A percentile compares a stretch with the other conserved stretches of the same genome.
Conservation (phyloP, 2,797 vertebrate genomes). For the Danionella dracula region DNA sequence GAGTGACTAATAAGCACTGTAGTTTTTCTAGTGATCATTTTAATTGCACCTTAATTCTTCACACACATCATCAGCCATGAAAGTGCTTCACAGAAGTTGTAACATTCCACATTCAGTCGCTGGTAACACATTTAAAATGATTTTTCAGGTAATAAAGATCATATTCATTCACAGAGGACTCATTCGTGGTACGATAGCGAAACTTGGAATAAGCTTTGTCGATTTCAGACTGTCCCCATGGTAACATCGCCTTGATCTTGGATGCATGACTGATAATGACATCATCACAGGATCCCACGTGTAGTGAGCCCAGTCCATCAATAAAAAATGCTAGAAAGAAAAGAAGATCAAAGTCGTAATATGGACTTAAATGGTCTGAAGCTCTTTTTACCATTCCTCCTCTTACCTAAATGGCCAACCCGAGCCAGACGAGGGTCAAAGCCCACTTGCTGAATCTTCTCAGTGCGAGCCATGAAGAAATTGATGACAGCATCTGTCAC, state of each 20-base stretch:
- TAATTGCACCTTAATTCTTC: too few relatives aligned
- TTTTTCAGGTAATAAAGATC: conserved; percentile 83
- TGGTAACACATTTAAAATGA: conserved; percentile 81
- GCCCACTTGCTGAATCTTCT: conserved; percentile 78
- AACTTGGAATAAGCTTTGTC: conserved; percentile 75
- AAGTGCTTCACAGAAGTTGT: neutral
- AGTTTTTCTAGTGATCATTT: too few relatives aligned
- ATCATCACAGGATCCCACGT: conserved; percentile 84
- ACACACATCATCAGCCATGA: neutral
- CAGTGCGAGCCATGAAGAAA: conserved; percentile 84
- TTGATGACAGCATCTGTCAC: conserved; percentile 86
- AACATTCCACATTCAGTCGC: conserved; percentile 49
- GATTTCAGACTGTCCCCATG: conserved; percentile 67
- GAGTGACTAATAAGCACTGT: too few relatives aligned
- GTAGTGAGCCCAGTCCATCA: conserved; percentile 80
- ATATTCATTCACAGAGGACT: conserved; percentile 39
- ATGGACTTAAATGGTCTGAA: neutral
- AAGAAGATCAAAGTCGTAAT: neutral
- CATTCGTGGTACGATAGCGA: conserved; percentile 62
- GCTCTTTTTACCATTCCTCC: neutral
- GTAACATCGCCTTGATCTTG: conserved; percentile 66
- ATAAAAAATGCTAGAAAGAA: conserved; percentile 80
- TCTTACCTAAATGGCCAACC: conserved; percentile 79
- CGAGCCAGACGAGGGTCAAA: conserved; percentile 81
- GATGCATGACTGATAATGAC: conserved; percentile 79